Percentiles rank a stretch among this genome's conserved stretches.
These are phyloP conservation scores for Chesias legatella DNA, from an alignment of 2,888 invertebrate species.

Conservation along the genomic window DNA sequence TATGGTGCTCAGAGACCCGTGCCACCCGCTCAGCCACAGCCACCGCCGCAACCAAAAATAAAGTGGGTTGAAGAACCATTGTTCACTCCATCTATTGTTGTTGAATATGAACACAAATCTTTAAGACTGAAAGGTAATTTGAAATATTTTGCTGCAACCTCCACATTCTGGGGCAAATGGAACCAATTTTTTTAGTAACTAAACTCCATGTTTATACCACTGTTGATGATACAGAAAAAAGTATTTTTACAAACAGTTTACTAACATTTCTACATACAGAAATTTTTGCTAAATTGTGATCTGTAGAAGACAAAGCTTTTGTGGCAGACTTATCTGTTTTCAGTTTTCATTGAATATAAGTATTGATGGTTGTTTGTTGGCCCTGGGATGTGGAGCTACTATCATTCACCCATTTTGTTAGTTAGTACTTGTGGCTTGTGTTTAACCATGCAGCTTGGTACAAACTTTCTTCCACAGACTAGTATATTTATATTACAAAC, in stretches of 20 bases:
- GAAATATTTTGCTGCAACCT: conserved; percentile 9
- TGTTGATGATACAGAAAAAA: too few species aligned
- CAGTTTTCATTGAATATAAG: too few species aligned
- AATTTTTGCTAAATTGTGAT: too few species aligned
- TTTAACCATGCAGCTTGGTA: too few species aligned
- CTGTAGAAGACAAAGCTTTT: too few species aligned
- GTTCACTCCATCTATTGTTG: conserved; percentile 79
- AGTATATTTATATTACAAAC: too few species aligned
- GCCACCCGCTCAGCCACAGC: conserved; percentile 26
- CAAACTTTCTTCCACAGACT: too few species aligned
- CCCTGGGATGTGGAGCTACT: conserved; percentile 17
- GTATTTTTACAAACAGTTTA: too few species aligned
- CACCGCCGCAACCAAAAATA: conserved; percentile 25
- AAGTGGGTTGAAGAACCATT: conserved; percentile 72
- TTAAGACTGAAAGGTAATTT: conserved; percentile 77
- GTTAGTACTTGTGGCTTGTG: too few species aligned
- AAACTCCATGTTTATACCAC: too few species aligned
- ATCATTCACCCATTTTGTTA: neutral
- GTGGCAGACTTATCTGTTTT: too few species aligned
- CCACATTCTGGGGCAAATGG: conserved; percentile 15
- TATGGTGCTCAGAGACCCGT: conserved; percentile 16
- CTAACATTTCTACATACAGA: too few species aligned
- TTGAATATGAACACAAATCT: conserved; percentile 86
- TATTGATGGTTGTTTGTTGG: conserved; percentile 6
- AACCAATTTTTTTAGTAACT: conserved; percentile 1